Percentiles rank a stretch among this genome's conserved stretches.
Evolutionary conservation across 2,113 vertebrate genomes (phyloP).

Genomic region (Thalassarche chlororhynchos): DNA sequence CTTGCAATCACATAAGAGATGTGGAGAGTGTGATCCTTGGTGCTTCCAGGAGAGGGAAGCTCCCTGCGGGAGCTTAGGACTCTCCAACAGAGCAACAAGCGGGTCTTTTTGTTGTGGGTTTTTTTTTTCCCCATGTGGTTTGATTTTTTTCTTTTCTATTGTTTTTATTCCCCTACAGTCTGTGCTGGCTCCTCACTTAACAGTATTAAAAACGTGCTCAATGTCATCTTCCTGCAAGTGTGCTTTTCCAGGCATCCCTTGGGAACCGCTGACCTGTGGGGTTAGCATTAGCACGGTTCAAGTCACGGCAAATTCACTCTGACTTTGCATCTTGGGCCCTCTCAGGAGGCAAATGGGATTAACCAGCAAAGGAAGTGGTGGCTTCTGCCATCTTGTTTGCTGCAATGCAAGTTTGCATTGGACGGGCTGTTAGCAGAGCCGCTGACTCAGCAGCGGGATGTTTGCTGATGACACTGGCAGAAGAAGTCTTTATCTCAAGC

Average conservation of each 20-base stretch:
- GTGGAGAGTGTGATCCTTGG: neutral
- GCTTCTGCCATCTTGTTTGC: neutral
- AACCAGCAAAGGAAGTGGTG: neutral
- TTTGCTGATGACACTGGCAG: neutral
- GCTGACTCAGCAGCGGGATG: neutral
- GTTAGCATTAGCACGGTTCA: neutral
- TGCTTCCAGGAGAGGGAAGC: neutral
- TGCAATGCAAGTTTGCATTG: neutral
- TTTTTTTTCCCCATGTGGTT: neutral
- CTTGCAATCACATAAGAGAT: neutral
- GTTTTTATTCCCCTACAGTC: neutral
- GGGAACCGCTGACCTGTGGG: neutral
- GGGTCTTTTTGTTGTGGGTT: neutral
- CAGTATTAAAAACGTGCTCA: neutral
- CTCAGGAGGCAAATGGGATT: neutral
- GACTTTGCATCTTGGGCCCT: neutral
- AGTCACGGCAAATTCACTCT: neutral
- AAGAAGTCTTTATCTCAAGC: neutral
- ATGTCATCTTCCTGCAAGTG: neutral
- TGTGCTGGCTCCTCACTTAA: neutral
- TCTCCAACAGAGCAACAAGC: neutral
- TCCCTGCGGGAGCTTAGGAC: neutral
- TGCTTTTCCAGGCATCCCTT: neutral
- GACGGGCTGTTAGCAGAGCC: neutral
- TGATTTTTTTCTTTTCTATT: neutral